Evolutionary conservation across 1,140 invertebrate species (phyloP).

Genomic region (Eufriesea mexicana): DNA sequence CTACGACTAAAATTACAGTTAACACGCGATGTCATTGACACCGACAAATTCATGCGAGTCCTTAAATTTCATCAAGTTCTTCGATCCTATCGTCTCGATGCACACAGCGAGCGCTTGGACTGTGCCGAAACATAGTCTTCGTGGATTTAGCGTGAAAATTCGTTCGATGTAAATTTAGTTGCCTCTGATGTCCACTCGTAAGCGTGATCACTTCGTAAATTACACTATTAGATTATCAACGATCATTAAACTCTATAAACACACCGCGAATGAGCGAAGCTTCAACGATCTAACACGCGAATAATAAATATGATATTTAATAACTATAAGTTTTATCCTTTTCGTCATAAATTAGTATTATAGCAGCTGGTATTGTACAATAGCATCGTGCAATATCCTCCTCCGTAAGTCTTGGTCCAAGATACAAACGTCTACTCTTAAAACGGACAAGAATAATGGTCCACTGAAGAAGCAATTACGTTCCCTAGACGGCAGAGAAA

Average conservation of each 20-base stretch:
- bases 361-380: not conserved
- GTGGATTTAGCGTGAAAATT: not conserved
- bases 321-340: not conserved
- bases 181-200: not conserved
- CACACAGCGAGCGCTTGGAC: not conserved
- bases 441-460: slow-evolving; percentile 9
- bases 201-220: not conserved
- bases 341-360: not conserved
- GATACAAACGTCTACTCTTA: slow-evolving; percentile 1
- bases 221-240: not conserved
- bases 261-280: not conserved
- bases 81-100: not conserved
- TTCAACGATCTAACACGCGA: not conserved
- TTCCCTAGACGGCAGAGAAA: not conserved
- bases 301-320: not conserved
- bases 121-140: not conserved
- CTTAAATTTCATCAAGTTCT: not conserved
- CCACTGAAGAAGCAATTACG: slow-evolving; percentile 1
- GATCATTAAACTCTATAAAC: not conserved
- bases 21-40: not conserved
- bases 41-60: too few species aligned
- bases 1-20: not conserved
- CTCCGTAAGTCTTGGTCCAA: too few species aligned
- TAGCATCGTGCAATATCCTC: not conserved
- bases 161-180: not conserved